Conservation (phyloP, 2,888 invertebrate species). For the Tetramorium bicarinatum region DNA sequence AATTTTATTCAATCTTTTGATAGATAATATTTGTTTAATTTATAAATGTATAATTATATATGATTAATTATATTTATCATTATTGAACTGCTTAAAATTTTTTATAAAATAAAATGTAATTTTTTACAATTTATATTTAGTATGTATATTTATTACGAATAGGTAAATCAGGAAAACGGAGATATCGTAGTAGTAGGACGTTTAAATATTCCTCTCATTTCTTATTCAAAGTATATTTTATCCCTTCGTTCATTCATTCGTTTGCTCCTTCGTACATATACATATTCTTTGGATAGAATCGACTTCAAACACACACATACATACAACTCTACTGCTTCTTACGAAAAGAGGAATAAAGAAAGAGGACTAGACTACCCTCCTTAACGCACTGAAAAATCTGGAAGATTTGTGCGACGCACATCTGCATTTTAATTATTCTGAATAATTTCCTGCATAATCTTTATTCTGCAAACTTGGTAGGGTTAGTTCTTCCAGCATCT, state of each 20-base stretch:
- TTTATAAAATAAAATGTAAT: neutral
- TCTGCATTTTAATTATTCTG: constrained; percentile 86
- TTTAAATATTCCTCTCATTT: constrained; percentile 84
- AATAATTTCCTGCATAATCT: constrained; percentile 84
- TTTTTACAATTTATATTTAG: constrained; percentile 65
- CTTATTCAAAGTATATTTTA: constrained; percentile 85
- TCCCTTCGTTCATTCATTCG: constrained; percentile 81
- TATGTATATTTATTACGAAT: constrained; percentile 44
- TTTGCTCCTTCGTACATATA: constrained; percentile 71
- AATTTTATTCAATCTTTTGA: neutral
- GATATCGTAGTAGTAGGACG: constrained; percentile 65
- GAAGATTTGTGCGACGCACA: constrained; percentile 85
- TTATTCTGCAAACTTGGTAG: constrained; percentile 69
- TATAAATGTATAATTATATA: neutral
- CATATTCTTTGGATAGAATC: constrained; percentile 75
- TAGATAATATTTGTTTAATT: neutral
- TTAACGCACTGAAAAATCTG: constrained; percentile 81
- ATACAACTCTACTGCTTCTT: constrained; percentile 59
- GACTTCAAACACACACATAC: constrained; percentile 59
- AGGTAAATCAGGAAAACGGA: constrained; percentile 40
- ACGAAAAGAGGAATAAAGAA: constrained; percentile 46
- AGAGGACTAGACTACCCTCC: constrained; percentile 53
- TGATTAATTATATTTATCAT: neutral
- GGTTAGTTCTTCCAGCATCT: constrained; percentile 60
- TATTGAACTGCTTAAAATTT: neutral